A percentile compares a stretch with the other conserved stretches of the same genome.
Evolutionary conservation across 2,113 vertebrate species (phyloP).

Genomic region (Piprites chloris): DNA sequence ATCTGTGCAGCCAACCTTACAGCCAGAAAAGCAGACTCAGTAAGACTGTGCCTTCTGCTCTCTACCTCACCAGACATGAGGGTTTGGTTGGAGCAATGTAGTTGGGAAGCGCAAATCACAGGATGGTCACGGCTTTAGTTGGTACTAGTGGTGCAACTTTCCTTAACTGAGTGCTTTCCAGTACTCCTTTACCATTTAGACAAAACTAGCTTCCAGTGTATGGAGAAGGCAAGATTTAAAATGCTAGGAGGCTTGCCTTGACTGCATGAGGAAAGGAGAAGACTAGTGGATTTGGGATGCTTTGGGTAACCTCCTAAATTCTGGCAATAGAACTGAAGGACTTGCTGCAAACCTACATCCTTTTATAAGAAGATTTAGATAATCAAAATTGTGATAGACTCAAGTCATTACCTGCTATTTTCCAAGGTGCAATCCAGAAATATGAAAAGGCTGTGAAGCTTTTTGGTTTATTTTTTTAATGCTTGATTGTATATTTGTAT

Average conservation of each 20-base stretch:
- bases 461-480: background rate
- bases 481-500: slow-evolving; percentile 15
- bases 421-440: background rate
- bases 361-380: background rate
- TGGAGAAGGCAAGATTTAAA: background rate
- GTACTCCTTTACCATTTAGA: background rate
- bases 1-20: background rate
- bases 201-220: background rate
- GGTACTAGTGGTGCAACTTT: background rate
- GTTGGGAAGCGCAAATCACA: slow-evolving; percentile 49
- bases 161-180: background rate
- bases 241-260: background rate
- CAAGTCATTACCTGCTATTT: background rate
- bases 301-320: background rate
- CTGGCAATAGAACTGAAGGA: background rate
- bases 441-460: background rate
- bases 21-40: background rate
- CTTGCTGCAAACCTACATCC: background rate
- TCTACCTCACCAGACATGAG: slow-evolving; percentile 44
- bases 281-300: background rate
- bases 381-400: background rate
- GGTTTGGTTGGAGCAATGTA: slow-evolving; percentile 38
- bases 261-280: background rate
- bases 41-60: slow-evolving; percentile 71
- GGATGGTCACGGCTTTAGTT: slow-evolving; percentile 41